A percentile compares a stretch with the other conserved stretches of the same genome.
Conservation (phyloP, 2,113 vertebrate species). For the Toxotes chatareus region DNA sequence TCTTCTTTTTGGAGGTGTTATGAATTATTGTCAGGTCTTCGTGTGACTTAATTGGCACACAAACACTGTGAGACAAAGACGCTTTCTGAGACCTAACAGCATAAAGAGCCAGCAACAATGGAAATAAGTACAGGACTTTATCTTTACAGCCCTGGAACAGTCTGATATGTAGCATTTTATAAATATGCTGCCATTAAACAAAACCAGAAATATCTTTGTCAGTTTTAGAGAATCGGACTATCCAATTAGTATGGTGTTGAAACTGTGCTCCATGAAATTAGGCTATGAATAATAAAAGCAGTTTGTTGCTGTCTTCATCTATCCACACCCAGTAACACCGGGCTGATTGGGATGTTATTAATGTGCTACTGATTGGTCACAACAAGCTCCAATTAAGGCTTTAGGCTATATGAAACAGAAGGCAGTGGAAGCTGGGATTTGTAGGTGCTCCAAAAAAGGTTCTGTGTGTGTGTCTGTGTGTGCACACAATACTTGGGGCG, state of each 20-base stretch:
- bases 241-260: conserved; percentile 76
- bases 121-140: not conserved
- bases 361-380: conserved; percentile 44
- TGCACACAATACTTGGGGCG: not conserved
- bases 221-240: conserved; percentile 5
- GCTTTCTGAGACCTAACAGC: not conserved
- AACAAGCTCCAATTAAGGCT: conserved; percentile 34
- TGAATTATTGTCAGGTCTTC: not conserved
- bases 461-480: conserved; percentile 24
- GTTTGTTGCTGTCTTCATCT: conserved; percentile 54
- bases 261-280: conserved; percentile 43
- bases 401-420: conserved; percentile 53
- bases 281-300: conserved; percentile 69
- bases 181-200: not conserved
- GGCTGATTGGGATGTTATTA: conserved; percentile 65
- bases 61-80: not conserved
- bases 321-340: conserved; percentile 70
- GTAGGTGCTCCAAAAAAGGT: conserved; percentile 2
- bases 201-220: not conserved
- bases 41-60: not conserved
- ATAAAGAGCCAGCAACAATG: not conserved
- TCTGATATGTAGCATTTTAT: not conserved
- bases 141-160: not conserved
- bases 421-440: conserved; percentile 19
- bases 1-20: not conserved